A percentile compares a stretch with the other conserved stretches of the same genome.
These are phyloP conservation scores for Champsocephalus gunnari DNA, from an alignment of 2,797 vertebrate genomes.

Conservation along the genomic window DNA sequence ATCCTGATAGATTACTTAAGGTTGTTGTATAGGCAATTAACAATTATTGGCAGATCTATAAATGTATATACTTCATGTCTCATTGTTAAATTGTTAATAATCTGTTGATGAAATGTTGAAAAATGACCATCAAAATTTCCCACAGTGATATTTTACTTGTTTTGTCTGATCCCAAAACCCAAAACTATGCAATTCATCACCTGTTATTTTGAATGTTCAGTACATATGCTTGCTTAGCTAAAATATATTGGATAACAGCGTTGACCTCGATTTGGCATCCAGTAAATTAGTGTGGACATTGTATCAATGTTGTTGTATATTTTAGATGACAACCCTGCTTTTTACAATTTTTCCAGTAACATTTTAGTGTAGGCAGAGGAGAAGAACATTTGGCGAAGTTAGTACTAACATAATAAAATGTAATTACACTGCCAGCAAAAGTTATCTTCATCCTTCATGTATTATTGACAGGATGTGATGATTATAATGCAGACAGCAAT, in stretches of 20 bases:
- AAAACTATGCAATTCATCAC: not conserved
- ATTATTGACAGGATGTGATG: not conserved
- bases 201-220: not conserved
- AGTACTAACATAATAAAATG: not conserved
- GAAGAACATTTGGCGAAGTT: not conserved
- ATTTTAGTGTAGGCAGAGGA: not conserved
- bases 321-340: not conserved
- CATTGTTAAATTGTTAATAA: not conserved
- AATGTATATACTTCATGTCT: too few relatives aligned
- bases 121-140: not conserved
- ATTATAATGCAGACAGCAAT: constrained; percentile 1
- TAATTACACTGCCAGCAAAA: not conserved
- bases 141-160: not conserved
- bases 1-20: not conserved
- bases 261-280: not conserved
- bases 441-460: not conserved
- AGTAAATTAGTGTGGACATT: not conserved
- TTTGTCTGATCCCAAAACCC: not conserved
- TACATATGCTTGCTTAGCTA: not conserved
- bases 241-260: not conserved
- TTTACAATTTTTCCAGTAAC: not conserved
- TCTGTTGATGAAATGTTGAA: not conserved
- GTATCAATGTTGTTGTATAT: too few relatives aligned
- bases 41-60: not conserved
- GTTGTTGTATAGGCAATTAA: too few relatives aligned